Evolutionary conservation across 2,888 invertebrate species (phyloP).

Genomic region (Mesoligia furuncula): DNA sequence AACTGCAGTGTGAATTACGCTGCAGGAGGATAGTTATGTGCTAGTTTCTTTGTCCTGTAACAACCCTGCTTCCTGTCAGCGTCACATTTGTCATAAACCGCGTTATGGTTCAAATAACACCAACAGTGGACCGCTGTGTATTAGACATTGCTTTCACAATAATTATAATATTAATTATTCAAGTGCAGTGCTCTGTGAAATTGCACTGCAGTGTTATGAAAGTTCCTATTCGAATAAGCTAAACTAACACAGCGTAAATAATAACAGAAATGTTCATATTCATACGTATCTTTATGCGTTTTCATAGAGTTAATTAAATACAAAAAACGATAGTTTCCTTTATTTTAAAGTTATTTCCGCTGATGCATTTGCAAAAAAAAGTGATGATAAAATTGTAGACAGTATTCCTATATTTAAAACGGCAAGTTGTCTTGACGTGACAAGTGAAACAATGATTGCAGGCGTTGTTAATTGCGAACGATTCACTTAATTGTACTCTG

Average conservation of each 20-base stretch:
- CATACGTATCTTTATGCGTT: conserved; percentile 27
- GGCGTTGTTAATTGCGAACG: conserved; percentile 62
- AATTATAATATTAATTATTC: conserved; percentile 79
- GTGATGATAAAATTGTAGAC: conserved; percentile 8
- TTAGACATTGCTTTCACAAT: conserved; percentile 72
- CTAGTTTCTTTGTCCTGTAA: conserved; percentile 43
- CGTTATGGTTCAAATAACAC: conserved; percentile 61
- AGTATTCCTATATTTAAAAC: conserved; percentile 44
- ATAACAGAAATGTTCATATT: conserved; percentile 36
- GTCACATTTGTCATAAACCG: conserved; percentile 53
- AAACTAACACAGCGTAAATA: conserved; percentile 61
- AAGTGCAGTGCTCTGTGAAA: conserved; percentile 77
- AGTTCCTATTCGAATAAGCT: conserved; percentile 62
- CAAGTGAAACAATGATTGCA: conserved; percentile 64
- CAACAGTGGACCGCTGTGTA: conserved; percentile 63
- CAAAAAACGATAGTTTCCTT: neutral
- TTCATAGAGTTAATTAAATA: conserved; percentile 8
- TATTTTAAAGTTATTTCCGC: conserved; percentile 11
- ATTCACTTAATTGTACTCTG: conserved; percentile 67
- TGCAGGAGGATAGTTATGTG: conserved; percentile 3
- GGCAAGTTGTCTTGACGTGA: conserved; percentile 37
- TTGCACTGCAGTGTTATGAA: conserved; percentile 67
- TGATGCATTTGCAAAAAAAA: neutral
- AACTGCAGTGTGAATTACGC: conserved; percentile 11
- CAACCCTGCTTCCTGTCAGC: conserved; percentile 50